Evolutionary conservation across 1,140 invertebrate genomes (phyloP).

Genomic region (Drosophila tristis): DNA sequence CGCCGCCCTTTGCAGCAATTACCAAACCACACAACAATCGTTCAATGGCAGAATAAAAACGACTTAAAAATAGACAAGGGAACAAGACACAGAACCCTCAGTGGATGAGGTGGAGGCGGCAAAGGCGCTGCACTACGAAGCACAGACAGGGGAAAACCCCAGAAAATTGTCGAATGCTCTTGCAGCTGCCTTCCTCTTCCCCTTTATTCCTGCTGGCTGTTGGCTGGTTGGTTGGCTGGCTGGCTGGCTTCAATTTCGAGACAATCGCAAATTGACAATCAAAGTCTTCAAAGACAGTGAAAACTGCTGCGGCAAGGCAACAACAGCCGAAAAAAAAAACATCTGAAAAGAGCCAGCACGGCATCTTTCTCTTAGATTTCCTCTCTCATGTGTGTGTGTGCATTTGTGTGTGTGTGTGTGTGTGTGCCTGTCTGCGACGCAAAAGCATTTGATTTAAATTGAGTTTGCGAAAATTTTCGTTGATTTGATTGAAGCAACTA

Average conservation of each 20-base stretch:
- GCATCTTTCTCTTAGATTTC: conserved; percentile 66
- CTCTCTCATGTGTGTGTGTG: conserved; percentile 35
- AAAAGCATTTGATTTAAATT: conserved; percentile 82
- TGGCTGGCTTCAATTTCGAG: conserved; percentile 77
- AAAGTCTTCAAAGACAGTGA: conserved; percentile 82
- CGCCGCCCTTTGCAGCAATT: conserved; percentile 73
- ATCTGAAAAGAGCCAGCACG: conserved; percentile 67
- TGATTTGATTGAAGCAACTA: conserved; percentile 83
- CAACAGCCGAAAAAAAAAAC: conserved; percentile 53
- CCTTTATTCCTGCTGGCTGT: conserved; percentile 2
- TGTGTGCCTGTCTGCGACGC: conserved; percentile 59
- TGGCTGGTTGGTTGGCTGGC: conserved; percentile 26
- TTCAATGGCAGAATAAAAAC: conserved; percentile 79
- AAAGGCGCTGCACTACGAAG: conserved; percentile 1
- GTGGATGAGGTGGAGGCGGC: conserved; percentile 3
- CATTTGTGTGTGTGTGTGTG: conserved; percentile 19
- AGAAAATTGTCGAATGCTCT: conserved; percentile 50
- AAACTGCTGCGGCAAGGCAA: conserved; percentile 71
- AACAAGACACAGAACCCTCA: conserved; percentile 62
- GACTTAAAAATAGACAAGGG: conserved; percentile 81
- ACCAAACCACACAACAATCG: conserved; percentile 80
- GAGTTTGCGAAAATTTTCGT: conserved; percentile 80
- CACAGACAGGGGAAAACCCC: conserved; percentile 8
- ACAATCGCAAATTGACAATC: conserved; percentile 82
- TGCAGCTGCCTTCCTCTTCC: conserved; percentile 34